Conservation (phyloP, 1,140 invertebrate genomes). For the Hypsibius dujardini region DNA sequence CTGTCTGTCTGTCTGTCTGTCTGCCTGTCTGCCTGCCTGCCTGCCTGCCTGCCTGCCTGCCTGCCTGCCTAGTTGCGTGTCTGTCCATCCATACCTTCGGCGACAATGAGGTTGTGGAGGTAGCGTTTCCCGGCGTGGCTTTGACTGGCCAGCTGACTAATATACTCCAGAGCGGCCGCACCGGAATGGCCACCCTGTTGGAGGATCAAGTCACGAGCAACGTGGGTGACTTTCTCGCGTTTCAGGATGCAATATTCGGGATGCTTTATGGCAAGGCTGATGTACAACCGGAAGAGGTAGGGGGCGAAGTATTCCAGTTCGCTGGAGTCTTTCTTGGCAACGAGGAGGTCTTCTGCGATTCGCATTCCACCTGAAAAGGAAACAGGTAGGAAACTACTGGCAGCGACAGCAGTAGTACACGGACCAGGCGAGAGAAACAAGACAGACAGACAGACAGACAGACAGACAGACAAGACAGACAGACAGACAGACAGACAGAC, state of each 20-base stretch:
- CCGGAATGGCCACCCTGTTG: background rate
- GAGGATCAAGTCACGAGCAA: background rate
- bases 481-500: no score
- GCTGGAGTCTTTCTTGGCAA: background rate
- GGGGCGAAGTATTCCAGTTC: slow-evolving; percentile 7
- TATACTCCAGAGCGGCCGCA: background rate
- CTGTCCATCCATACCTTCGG: background rate
- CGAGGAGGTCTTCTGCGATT: background rate
- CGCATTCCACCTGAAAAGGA: slow-evolving; percentile 1
- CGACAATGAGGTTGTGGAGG: background rate
- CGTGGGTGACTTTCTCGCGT: background rate
- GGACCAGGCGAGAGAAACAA: background rate
- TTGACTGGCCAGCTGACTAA: slow-evolving; percentile 1
- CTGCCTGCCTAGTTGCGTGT: no score
- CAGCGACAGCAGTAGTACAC: background rate
- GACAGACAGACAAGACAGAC: background rate
- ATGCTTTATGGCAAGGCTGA: background rate
- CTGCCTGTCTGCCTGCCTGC: no score
- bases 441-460: background rate
- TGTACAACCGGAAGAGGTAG: slow-evolving; percentile 9
- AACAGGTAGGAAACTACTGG: background rate
- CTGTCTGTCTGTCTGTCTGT: no score
- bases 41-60: no score
- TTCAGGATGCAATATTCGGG: slow-evolving; percentile 16
- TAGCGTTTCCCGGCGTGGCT: background rate